phyloP scores from a whole-genome alignment of 2,888 invertebrate species.

The Lottia scabra region DNA sequence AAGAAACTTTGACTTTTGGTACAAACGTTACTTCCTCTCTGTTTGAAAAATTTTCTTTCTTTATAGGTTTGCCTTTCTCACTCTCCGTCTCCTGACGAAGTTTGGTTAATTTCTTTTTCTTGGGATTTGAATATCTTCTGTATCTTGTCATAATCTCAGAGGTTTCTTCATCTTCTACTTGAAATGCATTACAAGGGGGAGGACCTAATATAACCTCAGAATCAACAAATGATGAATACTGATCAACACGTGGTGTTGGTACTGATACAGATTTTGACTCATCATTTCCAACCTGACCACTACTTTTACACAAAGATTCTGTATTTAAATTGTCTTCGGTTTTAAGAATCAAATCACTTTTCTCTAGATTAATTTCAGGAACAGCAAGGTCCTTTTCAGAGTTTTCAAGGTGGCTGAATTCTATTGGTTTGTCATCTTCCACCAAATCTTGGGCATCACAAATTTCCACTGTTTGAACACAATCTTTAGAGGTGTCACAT shows the following conservation, averaged over 20 bases:
- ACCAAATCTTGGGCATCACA: neutral
- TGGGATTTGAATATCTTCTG: neutral
- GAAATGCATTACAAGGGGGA: neutral
- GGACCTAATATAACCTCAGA: constrained; percentile 7
- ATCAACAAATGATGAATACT: constrained; percentile 9
- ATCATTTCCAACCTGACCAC: neutral
- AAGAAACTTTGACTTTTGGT: constrained; percentile 1
- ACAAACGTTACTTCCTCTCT: neutral
- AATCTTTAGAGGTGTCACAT: neutral
- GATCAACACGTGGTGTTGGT: constrained; percentile 8
- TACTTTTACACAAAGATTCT: neutral
- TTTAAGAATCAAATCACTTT: neutral
- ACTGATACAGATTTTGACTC: neutral
- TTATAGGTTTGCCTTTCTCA: constrained; percentile 6
- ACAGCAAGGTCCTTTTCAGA: neutral
- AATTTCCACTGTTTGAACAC: neutral
- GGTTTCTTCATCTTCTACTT: neutral
- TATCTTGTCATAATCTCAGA: neutral
- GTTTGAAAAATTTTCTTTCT: neutral
- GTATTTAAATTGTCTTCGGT: neutral
- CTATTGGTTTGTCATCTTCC: neutral
- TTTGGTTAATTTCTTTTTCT: neutral
- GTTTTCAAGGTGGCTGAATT: no score
- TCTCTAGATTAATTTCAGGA: neutral
- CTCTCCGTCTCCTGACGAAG: neutral